Evolutionary conservation across 1,140 invertebrate species (phyloP).

Genomic region (Radopholus similis): DNA sequence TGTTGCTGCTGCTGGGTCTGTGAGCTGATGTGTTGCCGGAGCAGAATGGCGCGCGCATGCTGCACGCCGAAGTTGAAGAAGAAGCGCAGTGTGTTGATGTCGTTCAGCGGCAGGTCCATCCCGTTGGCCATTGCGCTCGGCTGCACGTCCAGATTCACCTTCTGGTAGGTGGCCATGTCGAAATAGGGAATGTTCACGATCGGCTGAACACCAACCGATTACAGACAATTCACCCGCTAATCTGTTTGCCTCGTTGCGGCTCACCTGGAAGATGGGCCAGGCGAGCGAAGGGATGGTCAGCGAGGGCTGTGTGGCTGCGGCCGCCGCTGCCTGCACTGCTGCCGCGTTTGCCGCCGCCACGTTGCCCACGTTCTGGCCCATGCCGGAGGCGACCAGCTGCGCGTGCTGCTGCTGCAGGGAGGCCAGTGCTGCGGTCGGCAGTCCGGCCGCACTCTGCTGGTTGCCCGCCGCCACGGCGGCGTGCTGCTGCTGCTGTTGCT

Average conservation of each 20-base stretch:
- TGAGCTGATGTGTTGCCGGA: constrained; percentile 34
- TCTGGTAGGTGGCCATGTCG: constrained; percentile 45
- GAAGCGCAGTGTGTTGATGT: constrained; percentile 47
- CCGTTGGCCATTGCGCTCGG: constrained; percentile 39
- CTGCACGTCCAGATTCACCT: constrained; percentile 43
- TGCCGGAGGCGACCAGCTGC: too few relatives aligned
- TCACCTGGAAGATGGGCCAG: constrained; percentile 37
- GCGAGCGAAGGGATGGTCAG: constrained; percentile 19
- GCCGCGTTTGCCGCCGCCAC: too few relatives aligned
- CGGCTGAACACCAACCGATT: constrained; percentile 20
- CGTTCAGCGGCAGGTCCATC: constrained; percentile 47
- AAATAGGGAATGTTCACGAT: constrained; percentile 40
- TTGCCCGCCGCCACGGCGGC: too few relatives aligned
- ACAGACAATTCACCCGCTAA: not conserved
- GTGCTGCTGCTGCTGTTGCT: not conserved
- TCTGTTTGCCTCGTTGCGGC: not conserved
- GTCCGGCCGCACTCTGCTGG: too few relatives aligned
- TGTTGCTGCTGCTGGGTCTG: constrained; percentile 22
- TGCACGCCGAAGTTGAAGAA: constrained; percentile 51
- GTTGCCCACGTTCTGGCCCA: too few relatives aligned
- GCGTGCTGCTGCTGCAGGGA: not conserved
- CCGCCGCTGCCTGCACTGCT: not conserved
- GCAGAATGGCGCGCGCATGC: constrained; percentile 41
- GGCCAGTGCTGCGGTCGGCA: not conserved
- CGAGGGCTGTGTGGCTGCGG: not conserved